A percentile compares a stretch with the other conserved stretches of the same genome.
Evolutionary conservation across 2,113 vertebrate genomes (phyloP).

Genomic region (Rostratula benghalensis): DNA sequence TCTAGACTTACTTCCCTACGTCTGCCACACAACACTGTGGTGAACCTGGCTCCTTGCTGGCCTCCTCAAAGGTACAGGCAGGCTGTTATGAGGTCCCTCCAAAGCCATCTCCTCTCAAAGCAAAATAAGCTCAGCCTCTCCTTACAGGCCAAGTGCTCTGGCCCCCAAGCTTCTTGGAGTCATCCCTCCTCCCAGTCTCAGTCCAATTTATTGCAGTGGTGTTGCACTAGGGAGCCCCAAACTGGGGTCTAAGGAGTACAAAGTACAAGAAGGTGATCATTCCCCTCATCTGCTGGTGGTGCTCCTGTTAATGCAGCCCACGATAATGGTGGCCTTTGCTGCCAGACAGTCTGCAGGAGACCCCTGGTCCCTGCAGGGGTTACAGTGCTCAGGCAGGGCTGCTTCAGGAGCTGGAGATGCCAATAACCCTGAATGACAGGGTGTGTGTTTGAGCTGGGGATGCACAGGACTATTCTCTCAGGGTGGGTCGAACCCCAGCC

Average conservation of each 20-base stretch:
- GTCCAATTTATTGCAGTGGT: background rate
- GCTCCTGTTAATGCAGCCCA: background rate
- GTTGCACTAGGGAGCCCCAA: background rate
- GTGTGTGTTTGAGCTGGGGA: background rate
- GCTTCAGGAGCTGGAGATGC: background rate
- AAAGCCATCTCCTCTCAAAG: background rate
- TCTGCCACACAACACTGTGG: background rate
- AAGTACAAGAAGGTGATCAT: background rate
- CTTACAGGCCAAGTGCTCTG: background rate
- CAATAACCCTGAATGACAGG: background rate
- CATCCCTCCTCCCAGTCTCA: background rate
- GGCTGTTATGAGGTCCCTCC: background rate
- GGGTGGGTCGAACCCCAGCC: background rate
- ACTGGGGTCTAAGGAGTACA: background rate
- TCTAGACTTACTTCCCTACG: background rate
- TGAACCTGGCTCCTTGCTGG: background rate
- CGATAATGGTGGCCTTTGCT: background rate
- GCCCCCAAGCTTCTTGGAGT: background rate
- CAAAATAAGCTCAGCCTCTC: background rate
- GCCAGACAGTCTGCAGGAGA: background rate
- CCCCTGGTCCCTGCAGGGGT: rapidly evolving
- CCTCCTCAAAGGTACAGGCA: background rate
- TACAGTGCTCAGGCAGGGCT: background rate
- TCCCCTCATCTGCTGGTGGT: background rate
- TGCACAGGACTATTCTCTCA: background rate